Percentiles rank a stretch among this genome's conserved stretches.
These are phyloP conservation scores for Iphiclides podalirius DNA, from an alignment of 2,888 invertebrate species.

Conservation along the genomic window DNA sequence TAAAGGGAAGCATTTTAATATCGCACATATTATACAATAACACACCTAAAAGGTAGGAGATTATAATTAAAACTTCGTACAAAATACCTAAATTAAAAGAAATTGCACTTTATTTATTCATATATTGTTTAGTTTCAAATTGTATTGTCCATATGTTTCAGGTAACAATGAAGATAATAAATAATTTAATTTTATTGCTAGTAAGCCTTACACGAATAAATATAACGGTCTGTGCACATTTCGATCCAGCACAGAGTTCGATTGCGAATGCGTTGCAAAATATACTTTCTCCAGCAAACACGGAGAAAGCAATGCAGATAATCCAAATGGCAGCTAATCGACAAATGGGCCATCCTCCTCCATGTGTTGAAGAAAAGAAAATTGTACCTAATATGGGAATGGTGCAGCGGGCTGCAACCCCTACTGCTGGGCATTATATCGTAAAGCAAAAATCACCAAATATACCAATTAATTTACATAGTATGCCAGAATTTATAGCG, in stretches of 20 bases:
- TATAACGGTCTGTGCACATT: constrained; percentile 21
- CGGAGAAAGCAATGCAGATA: constrained; percentile 36
- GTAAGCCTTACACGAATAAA: constrained; percentile 7
- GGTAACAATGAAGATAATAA: constrained; percentile 15
- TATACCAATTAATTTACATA: constrained; percentile 1
- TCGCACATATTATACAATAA: constrained; percentile 1
- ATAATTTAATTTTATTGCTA: not conserved
- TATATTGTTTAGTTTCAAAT: not conserved
- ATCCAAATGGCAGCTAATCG: constrained; percentile 28
- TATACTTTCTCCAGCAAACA: constrained; percentile 38
- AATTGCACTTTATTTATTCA: too few species aligned
- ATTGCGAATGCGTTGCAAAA: constrained; percentile 35
- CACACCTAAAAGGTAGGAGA: constrained; percentile 11
- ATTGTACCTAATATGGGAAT: constrained; percentile 1
- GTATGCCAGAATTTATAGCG: constrained; percentile 4
- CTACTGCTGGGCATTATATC: not conserved
- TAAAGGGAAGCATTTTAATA: constrained; percentile 14
- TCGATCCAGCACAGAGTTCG: constrained; percentile 23
- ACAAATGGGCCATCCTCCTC: constrained; percentile 1
- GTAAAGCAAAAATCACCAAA: constrained; percentile 2
- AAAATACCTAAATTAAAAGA: not conserved
- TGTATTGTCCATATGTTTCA: constrained; percentile 24
- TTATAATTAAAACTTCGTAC: not conserved
- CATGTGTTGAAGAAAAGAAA: constrained; percentile 23
- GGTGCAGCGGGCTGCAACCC: not conserved